Evolutionary conservation across 2,797 vertebrate genomes (phyloP).

Genomic region (Liparis tanakae): DNA sequence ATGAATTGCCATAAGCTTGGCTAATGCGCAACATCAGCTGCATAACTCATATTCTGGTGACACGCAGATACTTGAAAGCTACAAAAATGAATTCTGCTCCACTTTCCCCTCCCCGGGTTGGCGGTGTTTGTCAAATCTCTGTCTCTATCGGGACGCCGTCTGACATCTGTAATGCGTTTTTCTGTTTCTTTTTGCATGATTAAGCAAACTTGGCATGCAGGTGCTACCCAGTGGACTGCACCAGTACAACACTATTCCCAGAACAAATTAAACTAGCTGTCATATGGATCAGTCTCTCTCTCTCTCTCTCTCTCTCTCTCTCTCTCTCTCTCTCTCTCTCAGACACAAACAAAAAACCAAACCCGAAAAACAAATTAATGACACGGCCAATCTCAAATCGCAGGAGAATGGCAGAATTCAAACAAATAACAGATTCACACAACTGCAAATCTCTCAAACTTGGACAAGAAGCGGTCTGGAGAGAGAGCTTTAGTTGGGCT

Average conservation of each 20-base stretch:
- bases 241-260: constrained; percentile 81
- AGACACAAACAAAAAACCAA: constrained; percentile 11
- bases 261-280: constrained; percentile 85
- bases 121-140: constrained; percentile 79
- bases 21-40: constrained; percentile 39
- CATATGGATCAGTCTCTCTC: constrained; percentile 76
- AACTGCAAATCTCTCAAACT: constrained; percentile 58
- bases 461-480: constrained; percentile 35
- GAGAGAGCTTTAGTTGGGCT: constrained; percentile 40
- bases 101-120: constrained; percentile 65
- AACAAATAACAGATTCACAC: constrained; percentile 53
- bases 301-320: constrained; percentile 19
- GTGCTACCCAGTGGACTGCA: constrained; percentile 79
- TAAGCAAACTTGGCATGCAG: constrained; percentile 85
- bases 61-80: constrained; percentile 54
- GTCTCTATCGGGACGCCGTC: constrained; percentile 68
- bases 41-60: constrained; percentile 47
- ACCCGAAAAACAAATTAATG: constrained; percentile 51
- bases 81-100: constrained; percentile 65
- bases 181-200: constrained; percentile 84
- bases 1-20: constrained; percentile 30
- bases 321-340: constrained; percentile 19
- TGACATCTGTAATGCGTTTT: constrained; percentile 82
- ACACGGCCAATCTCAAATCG: constrained; percentile 53
- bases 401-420: constrained; percentile 57